Evolutionary conservation across 2,797 vertebrate species (phyloP), one percentile per base, ranked within the genome.

Genomic region (Gila robusta): DNA sequence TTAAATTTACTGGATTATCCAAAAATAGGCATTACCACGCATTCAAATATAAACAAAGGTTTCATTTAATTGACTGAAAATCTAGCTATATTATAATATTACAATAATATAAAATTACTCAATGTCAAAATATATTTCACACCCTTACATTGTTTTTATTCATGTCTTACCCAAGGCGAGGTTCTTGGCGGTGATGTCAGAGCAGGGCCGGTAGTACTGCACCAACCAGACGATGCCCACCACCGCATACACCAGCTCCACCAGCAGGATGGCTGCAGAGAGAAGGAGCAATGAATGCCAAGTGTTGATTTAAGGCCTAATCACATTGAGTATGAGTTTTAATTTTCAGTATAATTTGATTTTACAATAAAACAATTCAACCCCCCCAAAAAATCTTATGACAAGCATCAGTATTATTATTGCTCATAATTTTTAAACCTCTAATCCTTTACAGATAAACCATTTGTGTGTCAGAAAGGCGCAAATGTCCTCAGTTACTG

Each of bases 181-280:
- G 56, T 98, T 99, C 95, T 99, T 99, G 89, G 98, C 98, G 12
- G 97, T 99, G 94, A 98, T 92, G 93, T 99, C 98, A 6, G 98
- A 97, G 94, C 98, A 99, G 44, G 98, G 98, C 76, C 97, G 94
- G 93, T 99, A 99, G 94, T 98, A 99, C 93, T 99, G 98, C 8
- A 97, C 96, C 82, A 99, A 97, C 98, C 98, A 99, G 82, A 96
- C 94, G 82, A 99, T 99, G 88, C 98, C 98, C 91, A 99, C 98
- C 7, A 99, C 98, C 67, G 98, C 98, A 0, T 99, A 99, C 19
- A 98, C 96, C 52, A 99, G 96, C 94, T 99, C 98, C 0, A 99
- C 98, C 92, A 99, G 93, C 91, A 99, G 93, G 93, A 99, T 99
- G n/a, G 98, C 98, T 96, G 81, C 35, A 83, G 66, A 56, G 56